A percentile compares a stretch with the other conserved stretches of the same genome.
These are phyloP conservation scores for Hypocryptadius cinnamomeus DNA, from an alignment of 2,113 vertebrate species.

Conservation along the genomic window DNA sequence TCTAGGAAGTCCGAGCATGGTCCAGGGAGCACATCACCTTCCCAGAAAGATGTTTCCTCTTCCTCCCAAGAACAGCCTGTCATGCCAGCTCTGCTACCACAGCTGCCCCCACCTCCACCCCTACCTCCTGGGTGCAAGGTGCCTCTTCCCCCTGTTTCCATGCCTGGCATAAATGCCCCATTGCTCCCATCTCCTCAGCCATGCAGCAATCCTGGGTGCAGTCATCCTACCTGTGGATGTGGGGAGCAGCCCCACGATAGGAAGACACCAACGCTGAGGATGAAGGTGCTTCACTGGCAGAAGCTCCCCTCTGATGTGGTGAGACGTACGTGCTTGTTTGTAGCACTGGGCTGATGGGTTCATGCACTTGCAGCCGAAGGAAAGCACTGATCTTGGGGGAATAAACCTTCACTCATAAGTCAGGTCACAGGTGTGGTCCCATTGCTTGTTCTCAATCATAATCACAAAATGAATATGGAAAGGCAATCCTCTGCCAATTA, in stretches of 20 bases:
- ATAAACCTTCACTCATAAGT: background rate
- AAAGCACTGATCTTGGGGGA: background rate
- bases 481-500: background rate
- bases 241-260: background rate
- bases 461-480: background rate
- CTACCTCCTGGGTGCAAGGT: background rate
- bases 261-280: slow-evolving; percentile 72
- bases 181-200: background rate
- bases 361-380: background rate
- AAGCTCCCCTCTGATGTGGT: slow-evolving; percentile 77
- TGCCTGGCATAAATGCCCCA: background rate
- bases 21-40: rapidly evolving
- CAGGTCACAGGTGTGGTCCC: background rate
- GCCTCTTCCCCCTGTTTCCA: background rate
- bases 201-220: slow-evolving; percentile 48
- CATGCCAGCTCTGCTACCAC: background rate
- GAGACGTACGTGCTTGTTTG: slow-evolving; percentile 70
- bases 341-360: background rate
- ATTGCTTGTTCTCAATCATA: background rate
- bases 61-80: background rate
- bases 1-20: background rate
- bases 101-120: background rate
- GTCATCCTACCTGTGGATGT: slow-evolving; percentile 35
- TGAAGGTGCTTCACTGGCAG: slow-evolving; percentile 97
- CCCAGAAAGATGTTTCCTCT: background rate